Evolutionary conservation across 2,113 vertebrate species (phyloP), one percentile per base, ranked within the genome.

Genomic region (Trogon surrucura): DNA sequence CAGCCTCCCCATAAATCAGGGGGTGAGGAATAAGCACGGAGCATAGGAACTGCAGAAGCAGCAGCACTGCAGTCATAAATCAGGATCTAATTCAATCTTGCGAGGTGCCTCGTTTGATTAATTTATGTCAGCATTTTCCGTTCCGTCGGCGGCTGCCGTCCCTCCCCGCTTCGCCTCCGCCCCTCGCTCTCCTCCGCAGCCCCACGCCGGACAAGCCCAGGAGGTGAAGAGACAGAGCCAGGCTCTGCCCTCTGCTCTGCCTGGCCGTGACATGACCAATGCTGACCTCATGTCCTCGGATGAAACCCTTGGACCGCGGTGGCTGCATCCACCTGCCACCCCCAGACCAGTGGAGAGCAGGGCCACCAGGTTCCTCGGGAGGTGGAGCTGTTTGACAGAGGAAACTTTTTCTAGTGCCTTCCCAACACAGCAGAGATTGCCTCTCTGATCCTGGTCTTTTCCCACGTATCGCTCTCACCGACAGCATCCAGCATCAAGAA

Each of bases 1-100:
- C 15, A 82, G 96, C 80, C 82, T 95, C 67, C 95, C 96, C 91
- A 98, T 97, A 98, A 98, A 98, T 97, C 98, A 97, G 95, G 65
- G 71, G 91, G 92, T 70, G 96, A 95, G 53, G 66, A 88, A 97
- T 69, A 95, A 88, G 83, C 79, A 8, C 11, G 53, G 91, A 97
- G 94, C 97, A 93, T 13, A 0, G 3, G 95, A 91, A 87, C 95
- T 92, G 95, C 95, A 95, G 95, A 96, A 96, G 95, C 85, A 57
- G 38, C 82, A 47, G 95, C 73, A 44, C 97, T 84, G 92, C 95
- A 96, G 96, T 97, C 97, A 98, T 98, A 98, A 98, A 98, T 98
- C 98, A 98, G 97, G 95, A 97, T 87, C 96, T 98, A 98, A 98
- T 98, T 98, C 98, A 97, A 98, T 98, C 98, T 97, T 96, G 95